phyloP scores from a whole-genome alignment of 2,888 invertebrate species.

The Lasioglossum villosulum region DNA sequence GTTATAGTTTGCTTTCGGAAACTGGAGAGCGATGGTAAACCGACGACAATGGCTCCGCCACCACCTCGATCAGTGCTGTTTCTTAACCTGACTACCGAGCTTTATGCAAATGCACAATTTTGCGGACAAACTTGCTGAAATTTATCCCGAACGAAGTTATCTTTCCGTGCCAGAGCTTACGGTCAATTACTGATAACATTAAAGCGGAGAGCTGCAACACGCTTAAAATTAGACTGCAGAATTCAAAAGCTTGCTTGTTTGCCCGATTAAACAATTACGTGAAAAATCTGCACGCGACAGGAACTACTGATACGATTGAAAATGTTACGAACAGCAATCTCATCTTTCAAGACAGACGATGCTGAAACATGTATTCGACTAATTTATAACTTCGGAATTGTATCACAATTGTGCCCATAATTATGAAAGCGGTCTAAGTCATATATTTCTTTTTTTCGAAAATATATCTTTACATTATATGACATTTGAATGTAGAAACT shows the following conservation, averaged over 20 bases:
- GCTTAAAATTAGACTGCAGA: not conserved
- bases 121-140: not conserved
- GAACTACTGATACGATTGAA: not conserved
- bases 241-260: not conserved
- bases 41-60: not conserved
- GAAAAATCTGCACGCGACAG: not conserved
- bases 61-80: not conserved
- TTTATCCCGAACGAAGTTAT: not conserved
- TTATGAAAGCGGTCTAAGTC: too few relatives aligned
- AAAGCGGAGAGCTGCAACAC: not conserved
- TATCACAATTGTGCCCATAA: not conserved
- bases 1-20: slow-evolving; percentile 3
- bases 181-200: not conserved
- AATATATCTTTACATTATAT: too few relatives aligned
- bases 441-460: too few relatives aligned
- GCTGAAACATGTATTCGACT: too few relatives aligned
- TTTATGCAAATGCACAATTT: not conserved
- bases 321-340: not conserved
- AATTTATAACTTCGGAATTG: not conserved
- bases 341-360: too few relatives aligned
- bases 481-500: too few relatives aligned
- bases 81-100: not conserved
- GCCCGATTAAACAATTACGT: not conserved
- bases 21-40: not conserved
- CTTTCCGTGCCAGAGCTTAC: not conserved